Conservation (phyloP, 2,113 vertebrate species). For the Aleadryas rufinucha region DNA sequence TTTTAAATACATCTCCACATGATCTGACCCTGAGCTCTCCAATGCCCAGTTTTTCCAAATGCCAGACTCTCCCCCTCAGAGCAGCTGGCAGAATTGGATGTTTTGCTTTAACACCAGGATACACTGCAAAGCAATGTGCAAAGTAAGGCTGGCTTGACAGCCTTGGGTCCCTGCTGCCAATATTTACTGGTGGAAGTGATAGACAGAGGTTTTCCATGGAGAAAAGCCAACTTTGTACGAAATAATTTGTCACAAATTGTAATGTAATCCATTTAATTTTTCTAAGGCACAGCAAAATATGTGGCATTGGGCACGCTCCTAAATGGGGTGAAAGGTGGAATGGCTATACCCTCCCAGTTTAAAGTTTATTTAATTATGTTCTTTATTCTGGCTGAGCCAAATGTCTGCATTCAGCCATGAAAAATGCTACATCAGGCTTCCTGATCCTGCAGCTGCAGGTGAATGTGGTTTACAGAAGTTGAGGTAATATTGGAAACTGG, state of each 20-base stretch:
- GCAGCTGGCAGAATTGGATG: neutral
- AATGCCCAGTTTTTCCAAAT: neutral
- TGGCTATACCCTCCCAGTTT: accelerated
- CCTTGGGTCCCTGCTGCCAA: neutral
- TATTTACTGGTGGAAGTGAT: neutral
- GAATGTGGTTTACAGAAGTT: neutral
- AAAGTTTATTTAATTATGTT: neutral
- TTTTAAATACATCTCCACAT: neutral
- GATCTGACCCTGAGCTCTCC: neutral
- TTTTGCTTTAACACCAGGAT: neutral
- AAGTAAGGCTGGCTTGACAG: neutral
- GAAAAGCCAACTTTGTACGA: neutral
- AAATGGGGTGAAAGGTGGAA: neutral
- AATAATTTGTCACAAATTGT: neutral
- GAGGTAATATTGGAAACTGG: neutral
- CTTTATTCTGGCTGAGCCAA: neutral
- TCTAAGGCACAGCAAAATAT: neutral
- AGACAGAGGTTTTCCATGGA: neutral
- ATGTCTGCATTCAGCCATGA: neutral
- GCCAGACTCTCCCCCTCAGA: neutral
- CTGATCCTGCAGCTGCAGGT: neutral
- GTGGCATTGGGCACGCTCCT: neutral
- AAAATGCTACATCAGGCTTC: neutral
- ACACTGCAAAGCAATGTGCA: neutral
- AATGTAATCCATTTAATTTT: neutral